Evolutionary conservation across 2,113 vertebrate species (phyloP), one percentile per base, ranked within the genome.

Genomic region (Salvelinus alpinus): DNA sequence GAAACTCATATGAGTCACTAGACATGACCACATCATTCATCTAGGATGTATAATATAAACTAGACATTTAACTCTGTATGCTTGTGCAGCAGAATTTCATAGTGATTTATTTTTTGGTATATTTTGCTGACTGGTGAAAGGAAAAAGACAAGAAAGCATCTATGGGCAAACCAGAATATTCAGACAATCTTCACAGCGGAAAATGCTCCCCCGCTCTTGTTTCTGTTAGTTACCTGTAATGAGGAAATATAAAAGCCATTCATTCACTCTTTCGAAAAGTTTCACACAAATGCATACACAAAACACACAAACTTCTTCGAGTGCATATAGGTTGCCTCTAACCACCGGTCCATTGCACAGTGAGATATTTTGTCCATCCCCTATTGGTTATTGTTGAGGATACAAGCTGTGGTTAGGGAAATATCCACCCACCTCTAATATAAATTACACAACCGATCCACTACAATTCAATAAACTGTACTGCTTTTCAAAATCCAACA

Each of bases 101-200:
- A 18, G 67, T 60, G 13, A 47, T 62, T 74, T 20, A 65, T 78
- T 11, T 1, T 74, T 20, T 68, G 77, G 3, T 12, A 54, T 4
- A 54, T 18, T 54, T 44, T 44, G 9, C 9, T 44, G 38, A 44
- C 38, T 5, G 51, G 51, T 18, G 16, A 69, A n/a, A 76, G 16
- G 68, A 79, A 68, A 68, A 86, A 88, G 79, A 82, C 80, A 80
- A 85, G 72, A 79, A 80, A 82, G 48, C 34, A 84, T 25, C 18
- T 31, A 29, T 65, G 13, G 64, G 86, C 85, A 57, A 78, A 51
- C 80, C 57, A 59, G 47, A 78, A 44, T 59, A 76, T 57, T 75
- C 51, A 67, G 54, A 80, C 16, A 72, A 69, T 24, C 74, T 74
- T 70, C 34, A 66, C 75, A 60, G 4, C 22, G 27, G 38, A 44